Evolutionary conservation across 2,888 invertebrate genomes (phyloP), one percentile per base, ranked within the genome.

Genomic region (Nymphalis polychloros): DNA sequence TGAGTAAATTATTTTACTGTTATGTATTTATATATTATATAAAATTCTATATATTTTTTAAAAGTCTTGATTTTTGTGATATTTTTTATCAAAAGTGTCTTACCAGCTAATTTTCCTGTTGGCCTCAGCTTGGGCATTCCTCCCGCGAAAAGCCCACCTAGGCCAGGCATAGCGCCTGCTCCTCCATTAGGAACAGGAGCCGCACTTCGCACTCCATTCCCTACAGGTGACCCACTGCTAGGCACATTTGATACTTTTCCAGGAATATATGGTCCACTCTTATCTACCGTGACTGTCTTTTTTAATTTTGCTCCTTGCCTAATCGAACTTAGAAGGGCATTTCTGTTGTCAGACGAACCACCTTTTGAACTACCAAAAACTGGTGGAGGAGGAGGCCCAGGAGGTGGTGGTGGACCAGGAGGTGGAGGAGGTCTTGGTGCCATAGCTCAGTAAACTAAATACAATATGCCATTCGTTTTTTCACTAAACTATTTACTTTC

Each of bases 231-330:
- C 1, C 81, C 78, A 78, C 82, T 80, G 73, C 78, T 79, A n/a
- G 82, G 72, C 27, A 76, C 81, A 81, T 82, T 83, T 72, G 88
- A 77, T 73, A 83, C 89, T 86, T 93, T 94, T 88, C 97, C 97
- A 77, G 95, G 92, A 75, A 97, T 90, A 62, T 94, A 85, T 0
- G 98, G 98, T 63, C 94, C 96, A 94, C 98, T 98, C 88, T 97
- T 96, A 84, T 98, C 98, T 79, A 96, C 95, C n/a, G 98, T 98
- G 0, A 95, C 95, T 64, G 97, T 94, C 89, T 97, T 98, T 86
- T 97, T 97, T 75, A 98, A 90, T 79, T 94, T 94, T 63, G 95
- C 90, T 68, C 98, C 98, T 84, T 96, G 95, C 78, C 97, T 95
- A 79, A 98, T 98, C 16, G 97, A 97, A 80, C 95, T 95, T 55